phyloP scores from a whole-genome alignment of 37 sponge, comb jelly and placozoan genomes.

The Lycopodina hypogea region DNA sequence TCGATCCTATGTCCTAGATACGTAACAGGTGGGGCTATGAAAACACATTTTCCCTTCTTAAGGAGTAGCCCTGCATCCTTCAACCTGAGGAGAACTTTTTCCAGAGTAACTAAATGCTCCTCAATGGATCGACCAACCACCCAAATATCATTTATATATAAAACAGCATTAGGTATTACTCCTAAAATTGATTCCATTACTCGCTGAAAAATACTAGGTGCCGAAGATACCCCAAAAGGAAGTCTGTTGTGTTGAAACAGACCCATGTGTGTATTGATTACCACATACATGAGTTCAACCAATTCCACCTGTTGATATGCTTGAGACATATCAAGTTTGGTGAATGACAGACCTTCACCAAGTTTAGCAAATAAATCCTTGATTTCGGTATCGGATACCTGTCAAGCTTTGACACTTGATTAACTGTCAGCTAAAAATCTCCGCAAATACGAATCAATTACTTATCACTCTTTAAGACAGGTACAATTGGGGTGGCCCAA shows the following conservation, averaged over 20 bases:
- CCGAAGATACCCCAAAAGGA: conserved; percentile 44
- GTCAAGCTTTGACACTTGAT: conserved; percentile 18
- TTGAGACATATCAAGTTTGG: conserved; percentile 36
- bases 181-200: conserved; percentile 14
- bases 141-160: conserved; percentile 34
- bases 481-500: conserved; percentile 53
- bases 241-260: conserved; percentile 16
- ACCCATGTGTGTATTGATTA: too few relatives aligned
- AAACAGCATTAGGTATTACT: too few relatives aligned
- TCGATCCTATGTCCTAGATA: conserved; percentile 28
- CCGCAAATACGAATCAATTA: conserved; percentile 42
- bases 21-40: not conserved
- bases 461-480: conserved; percentile 30
- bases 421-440: conserved; percentile 42
- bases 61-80: conserved; percentile 3
- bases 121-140: conserved; percentile 5
- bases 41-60: conserved; percentile 20
- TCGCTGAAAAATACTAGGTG: conserved; percentile 36
- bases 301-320: conserved; percentile 35
- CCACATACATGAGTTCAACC: not conserved
- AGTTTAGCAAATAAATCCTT: too few relatives aligned
- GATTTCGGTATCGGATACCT: conserved; percentile 33
- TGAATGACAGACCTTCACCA: conserved; percentile 24
- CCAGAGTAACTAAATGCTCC: too few relatives aligned
- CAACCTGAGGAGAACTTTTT: conserved; percentile 9